Percentiles rank a stretch among this genome's conserved stretches.
These are phyloP conservation scores for Taphrorychus bicolor DNA, from an alignment of 2,888 invertebrate genomes.

Conservation along the genomic window DNA sequence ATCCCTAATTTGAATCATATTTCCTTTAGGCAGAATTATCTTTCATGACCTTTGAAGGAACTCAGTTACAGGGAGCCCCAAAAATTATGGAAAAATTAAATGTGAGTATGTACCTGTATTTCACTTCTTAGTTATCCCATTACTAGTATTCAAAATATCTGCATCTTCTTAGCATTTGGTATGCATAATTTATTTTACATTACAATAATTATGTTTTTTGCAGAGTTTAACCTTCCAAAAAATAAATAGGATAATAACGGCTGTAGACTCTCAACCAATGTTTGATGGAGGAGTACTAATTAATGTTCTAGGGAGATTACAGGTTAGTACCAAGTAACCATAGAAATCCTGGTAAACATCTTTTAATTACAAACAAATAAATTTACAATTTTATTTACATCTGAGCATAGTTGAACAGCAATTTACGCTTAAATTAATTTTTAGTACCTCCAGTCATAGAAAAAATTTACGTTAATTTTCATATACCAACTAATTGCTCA, in stretches of 20 bases:
- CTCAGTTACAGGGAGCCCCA: constrained; percentile 88
- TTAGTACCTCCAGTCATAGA: too few species aligned
- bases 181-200: too few species aligned
- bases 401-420: too few species aligned
- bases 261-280: constrained; percentile 97
- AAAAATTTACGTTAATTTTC: too few species aligned
- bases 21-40: constrained; percentile 79
- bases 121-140: not conserved
- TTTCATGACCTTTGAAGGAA: constrained; percentile 96
- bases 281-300: constrained; percentile 96
- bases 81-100: constrained; percentile 96
- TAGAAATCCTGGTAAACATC: not conserved
- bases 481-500: too few species aligned
- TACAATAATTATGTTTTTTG: constrained; percentile 55
- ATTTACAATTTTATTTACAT: not conserved
- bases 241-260: constrained; percentile 90
- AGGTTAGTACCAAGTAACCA: constrained; percentile 69
- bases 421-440: too few species aligned
- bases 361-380: not conserved
- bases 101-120: constrained; percentile 69
- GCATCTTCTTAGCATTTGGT: too few species aligned
- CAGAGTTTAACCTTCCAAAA: constrained; percentile 92
- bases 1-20: constrained; percentile 3
- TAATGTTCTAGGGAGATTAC: constrained; percentile 93
- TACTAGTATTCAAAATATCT: not conserved